These are phyloP conservation scores for Serranus cabrilla DNA, from an alignment of 2,797 vertebrate species.

Conservation along the genomic window DNA sequence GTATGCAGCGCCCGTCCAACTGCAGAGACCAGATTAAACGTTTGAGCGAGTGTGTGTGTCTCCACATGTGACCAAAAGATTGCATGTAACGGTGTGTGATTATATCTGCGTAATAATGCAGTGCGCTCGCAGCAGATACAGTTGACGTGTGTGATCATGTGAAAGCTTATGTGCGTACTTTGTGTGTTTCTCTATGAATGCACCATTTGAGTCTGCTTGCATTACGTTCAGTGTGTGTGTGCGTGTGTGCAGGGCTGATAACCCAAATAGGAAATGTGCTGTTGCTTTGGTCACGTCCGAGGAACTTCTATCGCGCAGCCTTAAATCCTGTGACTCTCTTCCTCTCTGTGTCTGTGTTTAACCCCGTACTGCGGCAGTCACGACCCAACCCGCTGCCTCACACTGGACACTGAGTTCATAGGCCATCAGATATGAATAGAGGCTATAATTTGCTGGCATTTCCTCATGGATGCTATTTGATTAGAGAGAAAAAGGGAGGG, in stretches of 20 bases:
- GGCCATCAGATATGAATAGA: slow-evolving; percentile 84
- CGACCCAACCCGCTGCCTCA: slow-evolving; percentile 16
- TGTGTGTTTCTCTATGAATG: not conserved
- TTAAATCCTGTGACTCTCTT: slow-evolving; percentile 56
- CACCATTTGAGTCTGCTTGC: not conserved
- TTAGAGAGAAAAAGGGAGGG: slow-evolving; percentile 72
- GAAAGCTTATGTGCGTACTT: slow-evolving; percentile 25
- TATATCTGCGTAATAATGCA: slow-evolving; percentile 43
- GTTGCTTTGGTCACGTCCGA: slow-evolving; percentile 56
- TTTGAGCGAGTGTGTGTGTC: slow-evolving; percentile 14
- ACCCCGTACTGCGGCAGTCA: slow-evolving; percentile 7
- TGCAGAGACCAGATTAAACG: slow-evolving; percentile 68
- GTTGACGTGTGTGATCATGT: slow-evolving; percentile 31
- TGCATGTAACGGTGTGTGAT: slow-evolving; percentile 46
- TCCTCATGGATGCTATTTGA: slow-evolving; percentile 83
- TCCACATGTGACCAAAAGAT: slow-evolving; percentile 61
- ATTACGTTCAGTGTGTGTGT: not conserved
- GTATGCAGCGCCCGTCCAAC: slow-evolving; percentile 68
- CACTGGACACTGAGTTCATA: slow-evolving; percentile 61
- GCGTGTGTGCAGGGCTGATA: slow-evolving; percentile 39
- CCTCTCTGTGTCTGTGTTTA: slow-evolving; percentile 21
- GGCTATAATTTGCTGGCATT: slow-evolving; percentile 86
- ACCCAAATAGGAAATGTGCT: slow-evolving; percentile 68
- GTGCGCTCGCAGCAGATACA: slow-evolving; percentile 8
- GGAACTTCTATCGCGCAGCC: slow-evolving; percentile 51